Base-by-base conservation (phyloP, 2,888 invertebrate species). In the Scaptodrosophila latifasciaeformis region DNA sequence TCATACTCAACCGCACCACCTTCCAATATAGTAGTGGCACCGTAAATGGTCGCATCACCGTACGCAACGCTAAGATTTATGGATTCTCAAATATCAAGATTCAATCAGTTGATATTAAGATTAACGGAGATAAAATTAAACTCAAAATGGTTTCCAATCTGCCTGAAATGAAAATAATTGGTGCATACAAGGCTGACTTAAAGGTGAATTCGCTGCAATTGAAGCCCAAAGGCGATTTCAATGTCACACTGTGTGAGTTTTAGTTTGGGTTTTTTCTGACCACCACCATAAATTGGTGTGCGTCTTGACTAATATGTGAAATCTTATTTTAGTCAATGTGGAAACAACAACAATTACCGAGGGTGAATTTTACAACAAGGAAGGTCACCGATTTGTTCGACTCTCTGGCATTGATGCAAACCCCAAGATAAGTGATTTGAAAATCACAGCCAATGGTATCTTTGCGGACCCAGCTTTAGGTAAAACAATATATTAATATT, bases 391-490 rank as follows among this genome's bases (percentile, higher is more conserved):
- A 2, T 90, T 88, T 71, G 63, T 91, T 53, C 86, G 87, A 42
- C 85, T 91, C 5, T 86, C 87, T 13, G 88, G 89, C 2, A 90
- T 91, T 67, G 88, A 88, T 68, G 87, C 90, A 83, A 86, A 88
- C 13, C 91, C 92, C 0, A 90, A 91, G 67, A 86, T 92, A 7
- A 89, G 89, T 7, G 88, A 88, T 52, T 88, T 92, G 88, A 88
- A 88, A 55, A 84, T 91, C 2, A 87, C 87, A 65, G 88, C 91
- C 12, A 88, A 87, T 21, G 91, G 91, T 58, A 81, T 90, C 3
- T 89, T 90, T 79, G 87, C 88, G 42, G 90, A 91, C 69, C 90
- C 91, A 1, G 89, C 89, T 47, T 83, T 92, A 52, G 92, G 92
- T 92, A 85, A 89, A 91, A 88, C 54, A n/a, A n/a, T n/a, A n/a